These are phyloP conservation scores for Ditula angustiorana DNA, from an alignment of 2,888 invertebrate species.

Conservation along the genomic window DNA sequence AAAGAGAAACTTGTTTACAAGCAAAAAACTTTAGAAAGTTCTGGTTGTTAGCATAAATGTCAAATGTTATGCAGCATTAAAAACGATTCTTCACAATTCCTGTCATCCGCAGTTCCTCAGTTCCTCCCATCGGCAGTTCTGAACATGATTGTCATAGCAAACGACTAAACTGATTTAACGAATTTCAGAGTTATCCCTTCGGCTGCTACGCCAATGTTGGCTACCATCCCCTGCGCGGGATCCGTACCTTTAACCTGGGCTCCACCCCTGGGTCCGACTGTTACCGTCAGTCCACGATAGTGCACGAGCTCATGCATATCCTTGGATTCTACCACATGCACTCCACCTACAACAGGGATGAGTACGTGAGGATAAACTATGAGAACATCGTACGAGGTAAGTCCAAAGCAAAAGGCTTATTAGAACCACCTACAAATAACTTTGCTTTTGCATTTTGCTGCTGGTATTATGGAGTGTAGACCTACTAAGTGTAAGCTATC, in stretches of 20 bases:
- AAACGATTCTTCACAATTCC: too few relatives aligned
- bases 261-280: not conserved
- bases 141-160: too few relatives aligned
- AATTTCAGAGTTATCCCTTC: not conserved
- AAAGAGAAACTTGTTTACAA: too few relatives aligned
- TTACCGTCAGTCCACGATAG: slow-evolving; percentile 5
- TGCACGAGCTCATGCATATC: slow-evolving; percentile 25
- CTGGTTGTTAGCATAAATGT: too few relatives aligned
- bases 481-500: too few relatives aligned
- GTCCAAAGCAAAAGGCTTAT: not conserved
- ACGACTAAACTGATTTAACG: not conserved
- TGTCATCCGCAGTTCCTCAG: too few relatives aligned
- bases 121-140: too few relatives aligned
- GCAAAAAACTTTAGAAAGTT: too few relatives aligned
- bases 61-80: too few relatives aligned
- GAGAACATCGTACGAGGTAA: slow-evolving; percentile 6
- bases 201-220: not conserved
- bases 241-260: not conserved
- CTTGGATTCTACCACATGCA: slow-evolving; percentile 25
- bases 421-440: not conserved
- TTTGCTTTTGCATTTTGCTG: too few relatives aligned
- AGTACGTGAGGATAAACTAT: slow-evolving; percentile 5
- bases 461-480: too few relatives aligned
- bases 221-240: not conserved
- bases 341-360: slow-evolving; percentile 18